phyloP scores from a whole-genome alignment of 2,797 vertebrate species.

The Lutjanus campechanus region DNA sequence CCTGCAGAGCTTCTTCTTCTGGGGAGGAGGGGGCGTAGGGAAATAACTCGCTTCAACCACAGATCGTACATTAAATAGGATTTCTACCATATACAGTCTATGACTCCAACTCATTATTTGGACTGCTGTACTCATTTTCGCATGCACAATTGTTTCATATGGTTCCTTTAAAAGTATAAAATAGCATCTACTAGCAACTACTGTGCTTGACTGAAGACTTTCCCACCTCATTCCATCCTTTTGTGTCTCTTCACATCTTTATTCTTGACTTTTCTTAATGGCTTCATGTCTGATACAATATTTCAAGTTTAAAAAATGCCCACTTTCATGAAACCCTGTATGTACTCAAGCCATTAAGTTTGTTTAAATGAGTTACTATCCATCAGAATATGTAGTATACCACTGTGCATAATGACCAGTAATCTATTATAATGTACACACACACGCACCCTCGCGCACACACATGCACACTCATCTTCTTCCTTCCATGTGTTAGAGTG shows the following conservation, averaged over 20 bases:
- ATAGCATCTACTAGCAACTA: background rate
- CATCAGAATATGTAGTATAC: background rate
- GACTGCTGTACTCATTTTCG: too few relatives aligned
- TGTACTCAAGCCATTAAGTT: conserved; percentile 2
- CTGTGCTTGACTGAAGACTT: background rate
- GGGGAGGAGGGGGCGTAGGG: too few relatives aligned
- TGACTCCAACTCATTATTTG: too few relatives aligned
- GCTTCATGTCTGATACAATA: background rate
- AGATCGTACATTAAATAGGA: too few relatives aligned
- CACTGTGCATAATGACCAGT: conserved; percentile 31
- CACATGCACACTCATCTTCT: background rate
- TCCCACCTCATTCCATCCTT: background rate
- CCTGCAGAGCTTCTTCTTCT: too few relatives aligned
- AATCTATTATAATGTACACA: conserved; percentile 5
- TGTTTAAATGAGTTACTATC: conserved; percentile 14
- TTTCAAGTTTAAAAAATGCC: conserved; percentile 7
- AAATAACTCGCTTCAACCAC: too few relatives aligned
- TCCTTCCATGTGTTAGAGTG: conserved; percentile 25
- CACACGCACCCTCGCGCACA: background rate
- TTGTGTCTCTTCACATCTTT: background rate
- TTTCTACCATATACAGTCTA: too few relatives aligned
- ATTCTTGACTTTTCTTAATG: conserved; percentile 12
- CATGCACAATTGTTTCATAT: too few relatives aligned
- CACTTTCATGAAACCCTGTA: background rate
- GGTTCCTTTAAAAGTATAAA: too few relatives aligned